Evolutionary conservation across 2,888 invertebrate genomes (phyloP), one percentile per base, ranked within the genome.

Genomic region (Empis stercorea): DNA sequence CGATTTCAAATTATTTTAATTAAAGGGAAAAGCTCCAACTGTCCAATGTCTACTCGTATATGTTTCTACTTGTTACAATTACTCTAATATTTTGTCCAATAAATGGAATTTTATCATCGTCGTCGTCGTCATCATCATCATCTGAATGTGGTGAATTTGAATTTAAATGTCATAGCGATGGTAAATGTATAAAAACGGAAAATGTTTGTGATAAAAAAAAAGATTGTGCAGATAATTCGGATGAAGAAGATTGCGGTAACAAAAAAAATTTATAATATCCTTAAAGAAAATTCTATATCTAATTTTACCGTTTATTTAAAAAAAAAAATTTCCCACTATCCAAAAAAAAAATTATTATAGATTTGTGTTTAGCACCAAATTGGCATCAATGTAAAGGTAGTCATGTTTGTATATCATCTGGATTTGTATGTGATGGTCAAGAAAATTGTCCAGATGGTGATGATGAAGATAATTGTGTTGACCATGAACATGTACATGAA

Each of bases 351-450:
- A n/a, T n/a, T n/a, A n/a, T n/a, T n/a, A n/a, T 50, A 40, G 59
- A 58, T 49, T 48, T 59, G 51, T 68, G 68, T 55, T 60, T 55
- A 43, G 57, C 56, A 32, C 68, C 68, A n/a, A 58, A 65, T 48
- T 68, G 64, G 64, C 66, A 61, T 55, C 60, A 59, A 53, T 68
- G 68, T 52, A 55, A 61, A 36, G 59, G 62, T 54, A 54, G 61
- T 44, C 76, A 75, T 15, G 72, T 75, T 30, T 91, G 91, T 65
- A 79, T 91, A 50, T 80, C 84, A 0, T 64, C 67, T 41, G 61
- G 71, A 7, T 82, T 83, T 78, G 71, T 83, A 5, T 89, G 89
- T 68, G 84, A 89, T 66, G 76, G 77, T 13, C 71, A 74, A 43
- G 64, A 68, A 0, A 82, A 84, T 57, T 84, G 84, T 56, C 68